Conservation (phyloP, 64 coral and sea anemone species). For the Montipora efflorescens region DNA sequence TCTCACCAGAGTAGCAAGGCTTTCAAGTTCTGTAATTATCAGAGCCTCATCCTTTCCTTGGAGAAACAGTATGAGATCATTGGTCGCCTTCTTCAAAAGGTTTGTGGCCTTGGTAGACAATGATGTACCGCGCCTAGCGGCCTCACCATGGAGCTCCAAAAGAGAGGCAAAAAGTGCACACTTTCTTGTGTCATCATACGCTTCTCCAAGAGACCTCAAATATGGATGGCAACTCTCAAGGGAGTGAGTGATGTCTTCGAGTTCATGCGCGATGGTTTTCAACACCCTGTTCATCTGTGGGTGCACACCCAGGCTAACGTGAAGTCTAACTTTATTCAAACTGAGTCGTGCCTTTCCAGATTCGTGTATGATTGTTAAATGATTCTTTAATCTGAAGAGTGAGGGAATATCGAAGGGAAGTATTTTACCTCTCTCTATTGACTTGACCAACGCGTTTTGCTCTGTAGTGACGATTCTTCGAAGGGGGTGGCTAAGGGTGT, state of each 20-base stretch:
- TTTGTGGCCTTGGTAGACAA: not conserved
- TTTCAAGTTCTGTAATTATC: not conserved
- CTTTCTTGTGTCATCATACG: conserved; percentile 15
- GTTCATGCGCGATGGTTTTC: not conserved
- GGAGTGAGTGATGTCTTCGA: not conserved
- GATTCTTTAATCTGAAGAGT: not conserved
- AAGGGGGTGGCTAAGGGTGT: too few species aligned
- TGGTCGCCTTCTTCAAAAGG: not conserved
- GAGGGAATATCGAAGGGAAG: not conserved
- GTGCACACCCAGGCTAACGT: not conserved
- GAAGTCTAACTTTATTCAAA: not conserved
- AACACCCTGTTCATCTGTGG: not conserved
- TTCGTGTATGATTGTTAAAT: not conserved
- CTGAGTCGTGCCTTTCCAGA: not conserved
- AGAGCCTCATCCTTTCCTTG: not conserved
- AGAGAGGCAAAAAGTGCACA: not conserved
- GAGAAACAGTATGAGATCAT: not conserved
- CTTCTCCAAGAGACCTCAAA: not conserved
- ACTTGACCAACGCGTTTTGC: not conserved
- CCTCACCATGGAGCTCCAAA: not conserved
- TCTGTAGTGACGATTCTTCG: too few species aligned
- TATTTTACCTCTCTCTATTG: not conserved
- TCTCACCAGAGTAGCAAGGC: not conserved
- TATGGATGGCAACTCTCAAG: not conserved
- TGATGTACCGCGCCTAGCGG: not conserved